phyloP scores from a whole-genome alignment of 2,113 vertebrate species.

The Petrocephalus microphthalmus region DNA sequence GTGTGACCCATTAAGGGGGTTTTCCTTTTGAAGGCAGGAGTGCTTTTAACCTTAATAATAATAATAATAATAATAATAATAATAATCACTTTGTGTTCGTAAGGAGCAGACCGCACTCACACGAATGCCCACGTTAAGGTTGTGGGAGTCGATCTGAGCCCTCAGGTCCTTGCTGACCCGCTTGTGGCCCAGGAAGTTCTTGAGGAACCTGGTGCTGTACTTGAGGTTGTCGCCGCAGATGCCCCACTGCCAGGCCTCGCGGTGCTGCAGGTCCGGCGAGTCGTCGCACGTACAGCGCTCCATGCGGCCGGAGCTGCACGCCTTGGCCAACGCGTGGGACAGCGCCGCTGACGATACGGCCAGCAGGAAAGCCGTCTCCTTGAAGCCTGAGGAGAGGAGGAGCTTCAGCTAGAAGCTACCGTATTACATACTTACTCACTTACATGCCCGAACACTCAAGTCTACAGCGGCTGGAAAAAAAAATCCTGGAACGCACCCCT shows the following conservation, averaged over 20 bases:
- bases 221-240: constrained; percentile 96
- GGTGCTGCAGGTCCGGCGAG: constrained; percentile 86
- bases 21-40: background rate
- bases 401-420: background rate
- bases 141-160: constrained; percentile 86
- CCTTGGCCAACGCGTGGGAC: constrained; percentile 86
- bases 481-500: background rate
- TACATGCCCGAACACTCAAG: background rate
- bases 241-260: constrained; percentile 96
- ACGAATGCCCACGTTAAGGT: constrained; percentile 88
- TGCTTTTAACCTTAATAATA: background rate
- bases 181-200: constrained; percentile 88
- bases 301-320: constrained; percentile 92
- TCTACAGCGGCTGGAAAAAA: background rate
- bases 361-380: constrained; percentile 91
- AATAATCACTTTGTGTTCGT: background rate
- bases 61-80: too few species aligned
- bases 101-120: constrained; percentile 55
- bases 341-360: constrained; percentile 85
- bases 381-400: constrained; percentile 70
- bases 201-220: constrained; percentile 93
- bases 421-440: background rate
- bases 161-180: constrained; percentile 87
- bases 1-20: background rate
- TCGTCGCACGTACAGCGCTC: constrained; percentile 97